Evolutionary conservation across 2,888 invertebrate species (phyloP), one percentile per base, ranked within the genome.

Genomic region (Tiphia femorata): DNA sequence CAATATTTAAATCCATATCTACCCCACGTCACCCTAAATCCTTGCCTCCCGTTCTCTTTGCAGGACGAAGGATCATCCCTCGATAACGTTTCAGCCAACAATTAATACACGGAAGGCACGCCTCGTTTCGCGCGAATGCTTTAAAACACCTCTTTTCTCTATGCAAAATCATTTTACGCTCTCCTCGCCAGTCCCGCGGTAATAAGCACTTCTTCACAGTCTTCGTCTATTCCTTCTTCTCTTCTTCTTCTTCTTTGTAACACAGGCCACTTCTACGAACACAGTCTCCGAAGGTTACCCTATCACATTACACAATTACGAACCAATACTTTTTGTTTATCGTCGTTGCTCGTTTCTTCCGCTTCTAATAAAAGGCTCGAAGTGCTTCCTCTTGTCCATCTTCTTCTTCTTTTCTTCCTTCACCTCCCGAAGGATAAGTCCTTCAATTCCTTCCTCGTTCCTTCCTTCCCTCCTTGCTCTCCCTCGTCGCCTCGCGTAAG

Each of bases 81-180:
- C n/a, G n/a, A n/a, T n/a, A n/a, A n/a, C n/a, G n/a, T n/a, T n/a
- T n/a, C n/a, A 76, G 79, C 81, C 82, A 82, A 81, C 80, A 81
- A 82, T 82, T 79, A 80, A 62, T 76, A 78, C 76, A 79, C 80
- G 79, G 78, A 83, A 83, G 83, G 83, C 83, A 83, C 83, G 80
- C 83, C 80, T 81, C 80, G 75, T 79, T 76, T 77, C 77, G 79
- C 78, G 78, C 78, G 79, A 81, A 82, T 78, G 77, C 77, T 77
- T 78, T 75, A 67, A 62, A n/a, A n/a, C n/a, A n/a, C n/a, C n/a
- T n/a, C n/a, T n/a, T 66, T 63, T 70, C 63, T 58, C 60, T 62
- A 62, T 53, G 63, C 54, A 58, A 52, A 61, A 54, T 55, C 27
- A 23, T 44, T 48, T 49, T 49, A 25, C 33, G 19, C 23, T 29